A percentile compares a stretch with the other conserved stretches of the same genome.
Conservation (phyloP, 2,113 vertebrate species). For the Rhinoderma darwinii region DNA sequence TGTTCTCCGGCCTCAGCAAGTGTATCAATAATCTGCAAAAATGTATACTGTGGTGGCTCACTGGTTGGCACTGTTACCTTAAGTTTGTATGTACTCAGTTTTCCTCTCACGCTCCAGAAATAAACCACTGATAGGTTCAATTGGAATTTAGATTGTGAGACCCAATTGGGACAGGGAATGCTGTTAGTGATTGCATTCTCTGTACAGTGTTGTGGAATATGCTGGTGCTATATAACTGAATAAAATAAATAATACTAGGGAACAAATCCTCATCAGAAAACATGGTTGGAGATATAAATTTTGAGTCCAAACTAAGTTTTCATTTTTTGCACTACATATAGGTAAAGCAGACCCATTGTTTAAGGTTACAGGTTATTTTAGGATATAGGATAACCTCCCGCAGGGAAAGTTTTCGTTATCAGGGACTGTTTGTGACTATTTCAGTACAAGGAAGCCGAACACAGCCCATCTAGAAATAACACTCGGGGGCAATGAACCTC, state of each 20-base stretch:
- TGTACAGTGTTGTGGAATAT: no score
- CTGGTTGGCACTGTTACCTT: no score
- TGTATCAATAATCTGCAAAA: background rate
- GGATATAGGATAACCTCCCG: background rate
- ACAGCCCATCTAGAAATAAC: background rate
- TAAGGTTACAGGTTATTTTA: background rate
- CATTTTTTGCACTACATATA: background rate
- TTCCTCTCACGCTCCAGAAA: no score
- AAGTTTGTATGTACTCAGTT: no score
- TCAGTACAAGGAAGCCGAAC: background rate
- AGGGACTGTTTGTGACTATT: constrained; percentile 5
- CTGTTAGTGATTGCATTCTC: no score
- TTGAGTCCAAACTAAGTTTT: background rate
- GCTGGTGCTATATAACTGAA: no score
- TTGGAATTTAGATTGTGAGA: no score
- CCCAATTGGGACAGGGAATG: no score
- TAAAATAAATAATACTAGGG: no score
- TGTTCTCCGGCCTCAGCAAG: no score
- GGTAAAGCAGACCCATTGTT: background rate
- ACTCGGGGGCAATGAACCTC: background rate
- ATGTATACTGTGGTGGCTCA: background rate
- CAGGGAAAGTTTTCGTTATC: background rate
- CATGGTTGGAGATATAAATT: background rate
- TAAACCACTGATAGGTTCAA: no score
- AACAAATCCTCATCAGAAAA: no score